phyloP scores from a whole-genome alignment of 2,113 vertebrate species.

The Pica pica region DNA sequence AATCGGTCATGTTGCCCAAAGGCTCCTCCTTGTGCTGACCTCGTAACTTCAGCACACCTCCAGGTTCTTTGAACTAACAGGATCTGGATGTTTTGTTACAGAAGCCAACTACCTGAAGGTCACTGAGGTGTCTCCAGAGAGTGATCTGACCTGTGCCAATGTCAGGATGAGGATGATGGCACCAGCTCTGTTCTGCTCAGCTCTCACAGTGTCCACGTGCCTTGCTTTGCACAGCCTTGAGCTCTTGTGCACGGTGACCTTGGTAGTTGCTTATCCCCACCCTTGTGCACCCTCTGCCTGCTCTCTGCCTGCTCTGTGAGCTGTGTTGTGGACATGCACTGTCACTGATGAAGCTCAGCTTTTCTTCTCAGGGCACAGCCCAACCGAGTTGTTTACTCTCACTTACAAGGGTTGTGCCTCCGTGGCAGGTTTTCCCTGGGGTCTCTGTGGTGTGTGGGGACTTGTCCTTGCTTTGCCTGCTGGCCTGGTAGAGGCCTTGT shows the following conservation, averaged over 20 bases:
- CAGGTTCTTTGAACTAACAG: not conserved
- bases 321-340: not conserved
- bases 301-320: not conserved
- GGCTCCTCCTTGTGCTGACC: not conserved
- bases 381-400: not conserved
- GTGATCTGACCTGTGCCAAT: not conserved
- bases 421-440: not conserved
- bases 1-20: not conserved
- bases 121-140: not conserved
- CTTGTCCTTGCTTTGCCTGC: not conserved
- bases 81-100: not conserved
- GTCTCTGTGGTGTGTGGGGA: accelerated
- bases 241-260: not conserved
- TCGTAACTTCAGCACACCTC: not conserved
- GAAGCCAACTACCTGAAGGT: not conserved
- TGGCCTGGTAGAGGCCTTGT: not conserved
- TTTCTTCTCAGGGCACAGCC: not conserved
- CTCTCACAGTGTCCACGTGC: not conserved
- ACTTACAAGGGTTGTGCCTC: not conserved
- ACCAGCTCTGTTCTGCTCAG: not conserved
- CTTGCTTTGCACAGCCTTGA: not conserved
- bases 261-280: not conserved
- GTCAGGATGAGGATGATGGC: not conserved
- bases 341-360: not conserved
- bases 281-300: not conserved